Conservation (phyloP, 1,140 invertebrate genomes). For the Bombus sylvicola region DNA sequence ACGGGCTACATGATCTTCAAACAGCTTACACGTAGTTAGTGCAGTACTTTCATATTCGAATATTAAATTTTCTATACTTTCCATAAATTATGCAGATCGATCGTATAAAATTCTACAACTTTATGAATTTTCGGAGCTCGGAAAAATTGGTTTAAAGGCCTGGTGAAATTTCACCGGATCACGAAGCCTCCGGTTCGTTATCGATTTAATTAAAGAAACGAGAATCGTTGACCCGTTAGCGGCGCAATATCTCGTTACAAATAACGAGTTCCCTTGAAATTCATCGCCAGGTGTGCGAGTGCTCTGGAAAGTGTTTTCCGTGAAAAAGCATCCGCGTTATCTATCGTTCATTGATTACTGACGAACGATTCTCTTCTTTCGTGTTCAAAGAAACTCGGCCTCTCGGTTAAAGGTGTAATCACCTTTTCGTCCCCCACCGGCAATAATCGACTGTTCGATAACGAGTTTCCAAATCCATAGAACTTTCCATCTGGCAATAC, state of each 20-base stretch:
- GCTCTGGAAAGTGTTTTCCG: neutral
- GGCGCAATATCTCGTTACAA: slow-evolving; percentile 21
- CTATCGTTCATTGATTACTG: slow-evolving; percentile 9
- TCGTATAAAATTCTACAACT: neutral
- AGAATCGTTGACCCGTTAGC: neutral
- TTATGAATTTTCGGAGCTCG: no score
- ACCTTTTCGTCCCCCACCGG: neutral
- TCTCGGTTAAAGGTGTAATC: neutral
- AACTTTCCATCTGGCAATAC: neutral
- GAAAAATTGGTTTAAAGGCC: no score
- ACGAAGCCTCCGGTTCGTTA: neutral
- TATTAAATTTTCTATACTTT: no score
- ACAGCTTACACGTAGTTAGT: no score
- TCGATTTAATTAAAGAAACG: slow-evolving; percentile 8
- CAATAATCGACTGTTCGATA: neutral
- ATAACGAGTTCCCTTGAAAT: slow-evolving; percentile 23
- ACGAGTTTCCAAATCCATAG: neutral
- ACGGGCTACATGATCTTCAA: no score
- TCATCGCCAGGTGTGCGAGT: neutral
- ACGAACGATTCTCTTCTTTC: slow-evolving; percentile 7
- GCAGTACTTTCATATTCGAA: no score
- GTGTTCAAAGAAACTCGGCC: neutral
- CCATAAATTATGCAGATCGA: no score
- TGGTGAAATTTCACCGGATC: no score
- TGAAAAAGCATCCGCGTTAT: slow-evolving; percentile 7